Percentiles rank a stretch among this genome's conserved stretches.
Conservation (phyloP, 2,888 invertebrate species). For the Lasioglossum villosulum region DNA sequence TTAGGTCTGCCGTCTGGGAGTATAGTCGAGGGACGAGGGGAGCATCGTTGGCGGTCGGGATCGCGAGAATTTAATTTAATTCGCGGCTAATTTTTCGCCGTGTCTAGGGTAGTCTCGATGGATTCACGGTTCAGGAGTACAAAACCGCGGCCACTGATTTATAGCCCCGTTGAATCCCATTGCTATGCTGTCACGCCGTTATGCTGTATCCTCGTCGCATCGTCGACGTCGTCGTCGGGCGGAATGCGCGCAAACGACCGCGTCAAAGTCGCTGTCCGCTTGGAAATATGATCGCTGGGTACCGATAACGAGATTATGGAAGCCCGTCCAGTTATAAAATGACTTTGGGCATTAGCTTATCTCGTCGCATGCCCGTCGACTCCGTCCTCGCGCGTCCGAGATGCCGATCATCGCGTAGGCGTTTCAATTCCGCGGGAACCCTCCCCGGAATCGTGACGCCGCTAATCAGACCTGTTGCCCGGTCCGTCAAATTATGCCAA, state of each 20-base stretch:
- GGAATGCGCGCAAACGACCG: slow-evolving; percentile 7
- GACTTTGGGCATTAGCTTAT: slow-evolving; percentile 34
- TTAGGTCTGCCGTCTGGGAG: neutral
- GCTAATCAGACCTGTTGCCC: slow-evolving; percentile 57
- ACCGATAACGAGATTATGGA: slow-evolving; percentile 48
- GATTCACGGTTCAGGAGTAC: neutral
- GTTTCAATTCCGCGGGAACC: neutral
- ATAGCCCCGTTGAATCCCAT: neutral
- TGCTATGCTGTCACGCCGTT: neutral
- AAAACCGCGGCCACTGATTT: slow-evolving; percentile 11
- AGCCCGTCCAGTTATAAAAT: slow-evolving; percentile 35
- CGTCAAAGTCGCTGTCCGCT: neutral
- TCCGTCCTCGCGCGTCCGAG: neutral
- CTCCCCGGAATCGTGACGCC: neutral
- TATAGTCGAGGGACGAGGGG: neutral
- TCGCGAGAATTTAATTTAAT: slow-evolving; percentile 11
- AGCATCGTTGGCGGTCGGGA: neutral
- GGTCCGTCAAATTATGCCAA: slow-evolving; percentile 44
- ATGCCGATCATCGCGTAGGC: slow-evolving; percentile 1
- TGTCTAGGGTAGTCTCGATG: neutral
- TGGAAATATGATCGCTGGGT: slow-evolving; percentile 5
- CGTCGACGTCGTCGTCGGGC: neutral
- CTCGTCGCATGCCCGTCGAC: slow-evolving; percentile 11
- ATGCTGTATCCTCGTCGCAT: neutral
- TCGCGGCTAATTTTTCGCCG: neutral